Evolutionary conservation across 2,888 invertebrate species (phyloP), one percentile per base, ranked within the genome.

Genomic region (Eucriotettix oculatus): DNA sequence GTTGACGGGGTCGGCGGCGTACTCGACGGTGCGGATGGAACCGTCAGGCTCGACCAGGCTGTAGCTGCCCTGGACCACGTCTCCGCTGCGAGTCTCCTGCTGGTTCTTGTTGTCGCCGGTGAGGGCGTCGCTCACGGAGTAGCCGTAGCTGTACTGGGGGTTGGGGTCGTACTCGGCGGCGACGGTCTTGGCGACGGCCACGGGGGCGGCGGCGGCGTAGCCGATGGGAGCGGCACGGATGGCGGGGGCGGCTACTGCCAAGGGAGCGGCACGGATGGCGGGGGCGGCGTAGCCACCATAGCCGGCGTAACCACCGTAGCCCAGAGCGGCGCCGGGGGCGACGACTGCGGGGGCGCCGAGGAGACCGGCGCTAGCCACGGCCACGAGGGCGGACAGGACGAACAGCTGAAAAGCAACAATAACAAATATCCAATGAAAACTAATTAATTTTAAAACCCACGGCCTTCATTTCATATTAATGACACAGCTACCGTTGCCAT

Each of bases 351-450:
- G 62, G 56, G 61, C 63, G 42, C 58, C 60, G 44, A 62, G 14
- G 59, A 59, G 16, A 10, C 63, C 65, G 43, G 64, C 64, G 57
- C 54, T 52, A 54, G 64, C 65, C 40, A 58, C 62, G 59, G 64
- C 65, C 59, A 63, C 58, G 57, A 65, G 53, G 60, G 64, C 63
- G 59, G 62, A 57, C 54, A 65, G 60, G 55, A 60, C 58, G 60
- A 61, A 41, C 7, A 63, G 57, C 63, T 62, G 60, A 14, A 48
- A 48, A n/a, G n/a, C n/a, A n/a, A n/a, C n/a, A n/a, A n/a, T n/a
- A n/a, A n/a, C n/a, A n/a, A n/a, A n/a, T 9, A 57, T n/a, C n/a
- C n/a, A n/a, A n/a, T n/a, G n/a, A n/a, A n/a, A n/a, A n/a, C n/a
- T n/a, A n/a, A n/a, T n/a, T n/a, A n/a, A n/a, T n/a, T n/a, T n/a